A percentile compares a stretch with the other conserved stretches of the same genome.
phyloP scores from a whole-genome alignment of 1,140 invertebrate species.

The Thaumatotibia leucotreta region DNA sequence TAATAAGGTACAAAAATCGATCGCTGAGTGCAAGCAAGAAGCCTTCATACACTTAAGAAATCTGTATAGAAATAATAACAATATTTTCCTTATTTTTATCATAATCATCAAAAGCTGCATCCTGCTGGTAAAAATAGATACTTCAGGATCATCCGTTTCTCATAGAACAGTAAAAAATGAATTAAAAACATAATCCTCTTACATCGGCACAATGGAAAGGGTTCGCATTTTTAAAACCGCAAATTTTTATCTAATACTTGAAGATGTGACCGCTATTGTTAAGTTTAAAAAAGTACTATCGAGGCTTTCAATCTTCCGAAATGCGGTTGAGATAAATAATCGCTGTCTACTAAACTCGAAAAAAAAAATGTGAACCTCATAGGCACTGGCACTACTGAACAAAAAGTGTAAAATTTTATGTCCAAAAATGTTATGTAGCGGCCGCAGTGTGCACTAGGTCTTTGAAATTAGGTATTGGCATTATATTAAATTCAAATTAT shows the following conservation, averaged over 20 bases:
- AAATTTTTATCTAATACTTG: conserved; percentile 59
- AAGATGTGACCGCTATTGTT: conserved; percentile 25
- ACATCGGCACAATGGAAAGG: conserved; percentile 45
- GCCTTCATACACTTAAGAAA: not conserved
- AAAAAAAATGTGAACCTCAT: too few relatives aligned
- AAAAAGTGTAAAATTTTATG: not conserved
- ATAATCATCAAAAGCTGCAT: conserved; percentile 15
- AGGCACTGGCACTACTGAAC: too few relatives aligned
- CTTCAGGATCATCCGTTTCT: not conserved
- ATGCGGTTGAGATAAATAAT: not conserved
- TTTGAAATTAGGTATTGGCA: too few relatives aligned
- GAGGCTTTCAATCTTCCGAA: not conserved
- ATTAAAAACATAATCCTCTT: conserved; percentile 70
- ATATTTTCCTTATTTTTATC: not conserved
- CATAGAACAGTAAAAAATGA: conserved; percentile 25
- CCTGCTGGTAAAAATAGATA: conserved; percentile 11
- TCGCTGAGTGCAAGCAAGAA: too few relatives aligned
- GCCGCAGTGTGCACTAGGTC: too few relatives aligned
- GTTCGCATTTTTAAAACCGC: conserved; percentile 48
- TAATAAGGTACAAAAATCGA: too few relatives aligned
- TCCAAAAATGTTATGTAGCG: too few relatives aligned
- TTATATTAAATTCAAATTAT: too few relatives aligned
- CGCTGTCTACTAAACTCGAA: not conserved
- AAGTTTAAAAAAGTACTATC: not conserved
- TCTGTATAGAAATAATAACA: not conserved